These are phyloP conservation scores for Yponomeuta evonymella DNA, from an alignment of 2,888 invertebrate species.

Conservation along the genomic window DNA sequence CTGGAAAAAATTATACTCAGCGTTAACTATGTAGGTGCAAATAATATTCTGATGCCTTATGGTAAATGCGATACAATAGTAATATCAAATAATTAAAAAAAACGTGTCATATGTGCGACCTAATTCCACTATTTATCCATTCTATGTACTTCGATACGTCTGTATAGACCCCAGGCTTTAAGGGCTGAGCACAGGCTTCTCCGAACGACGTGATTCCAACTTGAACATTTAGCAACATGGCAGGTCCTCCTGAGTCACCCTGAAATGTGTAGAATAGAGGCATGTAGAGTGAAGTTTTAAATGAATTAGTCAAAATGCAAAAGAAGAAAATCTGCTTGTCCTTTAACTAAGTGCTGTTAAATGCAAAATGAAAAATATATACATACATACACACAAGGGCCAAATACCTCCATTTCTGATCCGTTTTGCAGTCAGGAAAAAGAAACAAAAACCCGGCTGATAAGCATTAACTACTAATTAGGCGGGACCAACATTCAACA, in stretches of 20 bases:
- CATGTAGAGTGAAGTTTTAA: neutral
- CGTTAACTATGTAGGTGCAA: too few relatives aligned
- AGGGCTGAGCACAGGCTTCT: constrained; percentile 18
- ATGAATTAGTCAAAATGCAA: neutral
- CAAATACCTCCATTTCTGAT: too few relatives aligned
- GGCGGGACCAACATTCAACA: too few relatives aligned
- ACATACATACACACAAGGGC: neutral
- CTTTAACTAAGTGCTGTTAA: neutral
- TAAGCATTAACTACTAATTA: too few relatives aligned
- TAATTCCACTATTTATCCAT: constrained; percentile 11
- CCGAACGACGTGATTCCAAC: constrained; percentile 18
- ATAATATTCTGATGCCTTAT: too few relatives aligned
- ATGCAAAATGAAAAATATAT: neutral
- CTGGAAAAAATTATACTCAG: too few relatives aligned
- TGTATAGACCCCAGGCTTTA: constrained; percentile 19
- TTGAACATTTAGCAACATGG: constrained; percentile 11
- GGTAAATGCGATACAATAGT: too few relatives aligned
- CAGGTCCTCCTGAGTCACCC: constrained; percentile 20
- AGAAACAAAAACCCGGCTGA: too few relatives aligned
- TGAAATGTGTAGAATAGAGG: constrained; percentile 1
- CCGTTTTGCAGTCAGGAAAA: neutral
- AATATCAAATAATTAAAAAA: neutral
- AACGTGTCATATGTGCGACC: neutral
- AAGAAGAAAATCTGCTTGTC: neutral
- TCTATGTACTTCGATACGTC: constrained; percentile 10